phyloP scores from a whole-genome alignment of 2,888 invertebrate species.

The Troides aeacus region DNA sequence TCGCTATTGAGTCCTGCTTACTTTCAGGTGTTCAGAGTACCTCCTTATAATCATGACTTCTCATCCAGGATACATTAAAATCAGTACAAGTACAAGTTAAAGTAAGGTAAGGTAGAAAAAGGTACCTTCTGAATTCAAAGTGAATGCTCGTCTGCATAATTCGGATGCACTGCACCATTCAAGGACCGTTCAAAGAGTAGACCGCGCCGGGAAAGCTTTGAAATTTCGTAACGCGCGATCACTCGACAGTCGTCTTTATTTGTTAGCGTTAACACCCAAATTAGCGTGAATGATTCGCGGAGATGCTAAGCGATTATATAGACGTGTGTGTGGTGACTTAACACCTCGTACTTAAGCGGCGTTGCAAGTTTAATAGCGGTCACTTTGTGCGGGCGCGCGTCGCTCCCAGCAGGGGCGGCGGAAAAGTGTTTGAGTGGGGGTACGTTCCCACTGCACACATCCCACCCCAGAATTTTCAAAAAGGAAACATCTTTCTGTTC shows the following conservation, averaged over 20 bases:
- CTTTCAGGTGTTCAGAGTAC: too few relatives aligned
- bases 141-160: conserved; percentile 32
- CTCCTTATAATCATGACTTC: too few relatives aligned
- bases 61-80: too few relatives aligned
- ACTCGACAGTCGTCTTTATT: conserved; percentile 27
- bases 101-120: too few relatives aligned
- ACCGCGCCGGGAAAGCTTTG: conserved; percentile 8
- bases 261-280: conserved; percentile 34
- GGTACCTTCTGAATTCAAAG: conserved; percentile 10
- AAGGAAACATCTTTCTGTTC: too few relatives aligned
- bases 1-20: too few relatives aligned
- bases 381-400: conserved; percentile 69
- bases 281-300: conserved; percentile 35
- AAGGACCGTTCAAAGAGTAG: conserved; percentile 31
- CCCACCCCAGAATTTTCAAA: background rate
- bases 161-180: conserved; percentile 29
- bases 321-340: conserved; percentile 39
- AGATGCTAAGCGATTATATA: conserved; percentile 37
- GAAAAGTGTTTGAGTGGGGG: conserved; percentile 44
- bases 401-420: conserved; percentile 59
- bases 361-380: conserved; percentile 73
- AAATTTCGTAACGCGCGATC: background rate
- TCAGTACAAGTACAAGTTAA: too few relatives aligned
- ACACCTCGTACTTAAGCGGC: conserved; percentile 57
- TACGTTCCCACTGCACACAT: conserved; percentile 47